Percentiles rank a stretch among this genome's conserved stretches.
These are phyloP conservation scores for Molossus molossus DNA, from an alignment of 2,797 vertebrate genomes.

Conservation along the genomic window DNA sequence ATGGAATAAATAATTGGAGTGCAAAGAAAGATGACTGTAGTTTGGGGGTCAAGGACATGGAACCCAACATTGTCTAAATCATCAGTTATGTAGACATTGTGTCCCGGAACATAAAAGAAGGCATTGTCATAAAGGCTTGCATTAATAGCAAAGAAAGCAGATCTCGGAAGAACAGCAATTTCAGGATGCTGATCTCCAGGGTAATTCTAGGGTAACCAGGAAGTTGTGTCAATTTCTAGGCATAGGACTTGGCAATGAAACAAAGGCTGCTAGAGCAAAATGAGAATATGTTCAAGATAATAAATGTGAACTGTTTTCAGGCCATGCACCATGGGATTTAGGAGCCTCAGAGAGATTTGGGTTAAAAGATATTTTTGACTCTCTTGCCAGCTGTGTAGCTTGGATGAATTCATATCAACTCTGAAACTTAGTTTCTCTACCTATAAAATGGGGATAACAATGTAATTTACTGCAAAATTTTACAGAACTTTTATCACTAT, in stretches of 20 bases:
- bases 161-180: not conserved
- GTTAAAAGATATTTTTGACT: slow-evolving; percentile 37
- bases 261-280: not conserved
- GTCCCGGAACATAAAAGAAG: not conserved
- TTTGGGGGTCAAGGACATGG: not conserved
- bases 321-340: not conserved
- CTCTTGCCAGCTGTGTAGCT: not conserved
- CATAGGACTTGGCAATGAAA: not conserved
- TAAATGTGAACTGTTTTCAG: slow-evolving; percentile 1
- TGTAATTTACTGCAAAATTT: not conserved
- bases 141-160: not conserved
- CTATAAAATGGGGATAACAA: not conserved
- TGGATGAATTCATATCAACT: not conserved
- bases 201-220: not conserved
- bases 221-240: slow-evolving; percentile 26
- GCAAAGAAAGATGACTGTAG: not conserved
- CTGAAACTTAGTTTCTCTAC: not conserved
- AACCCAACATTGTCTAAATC: not conserved
- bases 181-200: not conserved
- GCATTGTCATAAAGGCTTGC: accelerated
- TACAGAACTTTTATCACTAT: not conserved
- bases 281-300: slow-evolving; percentile 4
- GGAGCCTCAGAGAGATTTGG: not conserved
- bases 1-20: not conserved
- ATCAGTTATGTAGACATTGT: not conserved